Conservation (phyloP, 2,888 invertebrate genomes). For the Thera obeliscata region DNA sequence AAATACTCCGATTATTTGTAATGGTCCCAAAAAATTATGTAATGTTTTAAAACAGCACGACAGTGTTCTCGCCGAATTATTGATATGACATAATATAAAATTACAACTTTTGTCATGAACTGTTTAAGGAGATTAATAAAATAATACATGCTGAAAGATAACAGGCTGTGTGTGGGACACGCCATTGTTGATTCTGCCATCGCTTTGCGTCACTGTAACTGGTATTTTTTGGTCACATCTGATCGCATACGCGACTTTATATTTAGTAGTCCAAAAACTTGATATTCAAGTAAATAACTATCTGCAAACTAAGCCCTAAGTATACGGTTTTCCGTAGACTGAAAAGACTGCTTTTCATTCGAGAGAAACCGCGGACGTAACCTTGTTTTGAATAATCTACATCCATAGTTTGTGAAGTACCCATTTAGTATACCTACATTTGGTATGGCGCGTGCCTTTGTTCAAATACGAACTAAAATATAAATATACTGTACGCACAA, state of each 20-base stretch:
- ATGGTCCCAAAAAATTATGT: too few species aligned
- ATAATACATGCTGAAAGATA: neutral
- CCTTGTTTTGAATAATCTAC: too few species aligned
- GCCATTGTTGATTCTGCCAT: slow-evolving; percentile 6
- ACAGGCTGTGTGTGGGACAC: neutral
- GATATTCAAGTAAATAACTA: too few species aligned
- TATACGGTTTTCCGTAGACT: too few species aligned
- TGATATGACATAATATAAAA: neutral
- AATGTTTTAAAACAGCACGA: neutral
- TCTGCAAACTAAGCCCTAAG: too few species aligned
- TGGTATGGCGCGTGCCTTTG: slow-evolving; percentile 13
- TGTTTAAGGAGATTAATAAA: slow-evolving; percentile 7
- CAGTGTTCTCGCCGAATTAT: neutral
- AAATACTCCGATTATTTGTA: too few species aligned
- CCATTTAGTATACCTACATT: neutral
- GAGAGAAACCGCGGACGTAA: too few species aligned
- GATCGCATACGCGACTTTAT: neutral
- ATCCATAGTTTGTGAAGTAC: too few species aligned
- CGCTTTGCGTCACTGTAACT: neutral
- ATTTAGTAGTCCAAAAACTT: neutral
- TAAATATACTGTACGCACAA: too few species aligned
- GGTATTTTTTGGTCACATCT: neutral
- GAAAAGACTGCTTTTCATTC: too few species aligned
- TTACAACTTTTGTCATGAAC: slow-evolving; percentile 10
- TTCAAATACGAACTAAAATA: neutral